A percentile compares a stretch with the other conserved stretches of the same genome.
These are phyloP conservation scores for Argyresthia albistria DNA, from an alignment of 2,888 invertebrate genomes.

Conservation along the genomic window DNA sequence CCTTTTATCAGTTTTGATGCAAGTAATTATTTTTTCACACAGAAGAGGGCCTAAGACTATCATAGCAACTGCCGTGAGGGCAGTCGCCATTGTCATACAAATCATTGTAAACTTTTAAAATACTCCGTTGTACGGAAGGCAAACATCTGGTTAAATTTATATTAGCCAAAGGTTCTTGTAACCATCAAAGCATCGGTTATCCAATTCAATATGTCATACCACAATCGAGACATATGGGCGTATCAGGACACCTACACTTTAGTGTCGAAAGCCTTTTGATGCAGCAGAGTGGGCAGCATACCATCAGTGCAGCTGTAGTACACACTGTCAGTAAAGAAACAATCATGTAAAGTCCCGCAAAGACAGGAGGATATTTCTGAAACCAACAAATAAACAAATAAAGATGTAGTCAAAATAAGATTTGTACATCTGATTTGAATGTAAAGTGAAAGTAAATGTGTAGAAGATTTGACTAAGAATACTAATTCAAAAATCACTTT, in stretches of 20 bases:
- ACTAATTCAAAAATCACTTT: too few relatives aligned
- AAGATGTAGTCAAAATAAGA: too few relatives aligned
- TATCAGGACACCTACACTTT: background rate
- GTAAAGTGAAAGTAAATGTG: too few relatives aligned
- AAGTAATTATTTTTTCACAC: constrained; percentile 26
- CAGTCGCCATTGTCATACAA: constrained; percentile 15
- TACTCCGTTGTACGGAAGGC: too few relatives aligned
- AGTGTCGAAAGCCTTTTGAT: background rate
- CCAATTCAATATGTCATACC: background rate
- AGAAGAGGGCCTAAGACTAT: constrained; percentile 29
- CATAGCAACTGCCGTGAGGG: constrained; percentile 21
- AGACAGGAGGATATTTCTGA: background rate
- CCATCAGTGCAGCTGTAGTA: too few relatives aligned
- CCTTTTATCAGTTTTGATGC: constrained; percentile 12
- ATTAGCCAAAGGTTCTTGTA: too few relatives aligned
- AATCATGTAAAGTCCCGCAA: background rate
- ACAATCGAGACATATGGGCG: background rate
- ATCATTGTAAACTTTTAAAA: background rate
- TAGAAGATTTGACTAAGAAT: too few relatives aligned
- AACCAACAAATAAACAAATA: background rate
- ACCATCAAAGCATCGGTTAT: too few relatives aligned
- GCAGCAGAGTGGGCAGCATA: background rate
- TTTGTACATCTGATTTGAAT: too few relatives aligned
- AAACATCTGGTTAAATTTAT: too few relatives aligned
- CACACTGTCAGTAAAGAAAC: background rate